Percentiles rank a stretch among this genome's conserved stretches.
Evolutionary conservation across 2,113 vertebrate genomes (phyloP).

Genomic region (Eulacestoma nigropectus): DNA sequence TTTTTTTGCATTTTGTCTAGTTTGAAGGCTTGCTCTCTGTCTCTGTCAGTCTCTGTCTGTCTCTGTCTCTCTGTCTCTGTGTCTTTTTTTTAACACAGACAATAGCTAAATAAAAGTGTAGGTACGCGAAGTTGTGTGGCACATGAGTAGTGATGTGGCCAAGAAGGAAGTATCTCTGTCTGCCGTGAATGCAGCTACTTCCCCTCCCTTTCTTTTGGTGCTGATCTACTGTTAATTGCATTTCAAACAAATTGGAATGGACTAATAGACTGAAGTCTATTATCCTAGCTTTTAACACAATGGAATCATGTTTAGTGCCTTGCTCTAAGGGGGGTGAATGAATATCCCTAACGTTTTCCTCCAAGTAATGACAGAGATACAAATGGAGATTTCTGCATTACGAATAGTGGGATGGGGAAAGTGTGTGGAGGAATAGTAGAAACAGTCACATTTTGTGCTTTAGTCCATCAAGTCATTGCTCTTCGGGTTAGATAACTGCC

Average conservation of each 20-base stretch:
- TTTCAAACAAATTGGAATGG: not conserved
- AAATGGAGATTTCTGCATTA: not conserved
- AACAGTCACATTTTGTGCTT: not conserved
- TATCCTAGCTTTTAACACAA: not conserved
- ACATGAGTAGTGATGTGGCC: rapidly evolving
- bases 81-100: not conserved
- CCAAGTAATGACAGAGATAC: not conserved
- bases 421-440: not conserved
- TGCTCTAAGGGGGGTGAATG: not conserved
- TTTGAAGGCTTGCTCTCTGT: not conserved
- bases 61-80: not conserved
- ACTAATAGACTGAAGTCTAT: slow-evolving; percentile 1
- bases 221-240: not conserved
- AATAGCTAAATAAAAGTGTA: not conserved
- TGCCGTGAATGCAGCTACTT: not conserved
- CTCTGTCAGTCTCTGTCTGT: not conserved
- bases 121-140: not conserved
- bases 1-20: not conserved
- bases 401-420: not conserved
- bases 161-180: not conserved
- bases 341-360: not conserved
- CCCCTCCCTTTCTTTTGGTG: not conserved
- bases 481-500: not conserved
- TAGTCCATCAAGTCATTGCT: not conserved
- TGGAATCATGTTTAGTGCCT: not conserved